These are phyloP conservation scores for Rhombomys opimus DNA, from an alignment of 2,113 vertebrate species.

Conservation along the genomic window DNA sequence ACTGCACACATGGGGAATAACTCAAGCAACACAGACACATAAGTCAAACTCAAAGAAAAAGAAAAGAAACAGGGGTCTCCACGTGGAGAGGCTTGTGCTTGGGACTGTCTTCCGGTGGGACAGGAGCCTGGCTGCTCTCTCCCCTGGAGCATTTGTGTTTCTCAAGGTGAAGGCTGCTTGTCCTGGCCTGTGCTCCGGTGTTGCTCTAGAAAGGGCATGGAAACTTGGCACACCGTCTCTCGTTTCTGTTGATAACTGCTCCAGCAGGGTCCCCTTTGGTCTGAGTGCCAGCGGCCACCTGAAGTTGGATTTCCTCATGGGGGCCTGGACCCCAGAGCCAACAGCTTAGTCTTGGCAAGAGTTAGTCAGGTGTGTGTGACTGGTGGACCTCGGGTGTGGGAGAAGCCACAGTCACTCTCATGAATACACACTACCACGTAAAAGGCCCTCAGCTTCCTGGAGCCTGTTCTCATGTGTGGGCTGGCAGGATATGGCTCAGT, in stretches of 20 bases:
- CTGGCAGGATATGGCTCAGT: not conserved
- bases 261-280: not conserved
- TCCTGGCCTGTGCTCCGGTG: not conserved
- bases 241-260: not conserved
- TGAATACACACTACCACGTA: fast-evolving
- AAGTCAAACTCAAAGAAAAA: not conserved
- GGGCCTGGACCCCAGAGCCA: not conserved
- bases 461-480: not conserved
- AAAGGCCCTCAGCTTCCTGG: not conserved
- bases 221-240: not conserved
- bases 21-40: not conserved
- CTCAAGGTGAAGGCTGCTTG: not conserved
- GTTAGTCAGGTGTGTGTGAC: not conserved
- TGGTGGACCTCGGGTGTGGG: not conserved
- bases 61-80: not conserved
- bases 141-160: not conserved
- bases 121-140: not conserved
- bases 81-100: not conserved
- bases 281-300: not conserved
- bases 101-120: not conserved
- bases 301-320: not conserved
- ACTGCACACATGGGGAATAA: not conserved
- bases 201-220: not conserved
- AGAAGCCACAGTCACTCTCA: not conserved
- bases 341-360: not conserved